Base-by-base conservation (phyloP, 2,888 invertebrate genomes). In the Erebia epiphron region DNA sequence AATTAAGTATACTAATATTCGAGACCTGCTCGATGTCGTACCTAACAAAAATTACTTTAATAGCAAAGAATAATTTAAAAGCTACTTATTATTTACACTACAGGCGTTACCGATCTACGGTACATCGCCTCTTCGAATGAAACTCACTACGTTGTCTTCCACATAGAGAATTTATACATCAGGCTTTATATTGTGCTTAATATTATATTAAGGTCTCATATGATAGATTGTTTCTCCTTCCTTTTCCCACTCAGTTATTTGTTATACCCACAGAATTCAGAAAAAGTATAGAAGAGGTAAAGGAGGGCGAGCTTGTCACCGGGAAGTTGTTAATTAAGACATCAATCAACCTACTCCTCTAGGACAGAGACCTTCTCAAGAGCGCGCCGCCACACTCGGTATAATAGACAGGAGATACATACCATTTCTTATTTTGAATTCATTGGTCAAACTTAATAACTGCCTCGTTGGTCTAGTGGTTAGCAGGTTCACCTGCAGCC, bases 61-160 rank as follows among this genome's bases (percentile, higher is more conserved):
- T 18, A 16, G 73, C 70, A 73, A 73, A 70, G 16, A 35, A 70
- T 69, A 67, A 69, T 46, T 35, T 63, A 63, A 49, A 68, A 67
- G 66, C 82, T 82, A 81, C 69, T 73, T 76, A 71, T 71, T 71
- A 80, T 70, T 79, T 83, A 85, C 76, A 83, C 85, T 89, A 89
- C 75, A 74, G 86, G 86, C 86, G 81, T 75, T 26, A 70, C 77
- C 78, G 78, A 75, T 73, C 77, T 58, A 76, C 77, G 73, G 75
- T 67, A 63, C 67, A 67, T 69, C 69, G 75, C 74, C 79, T 75
- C 73, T 68, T 75, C 74, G 70, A 80, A 84, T 85, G 82, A 85
- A 83, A 86, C 92, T 92, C 92, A 92, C 92, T 92, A 89, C 88
- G 87, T 83, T 89, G 91, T 92, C 92, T 92, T 92, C 91, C 92